Evolutionary conservation across 2,797 vertebrate genomes (phyloP).

Genomic region (Bovichtus diacanthus): DNA sequence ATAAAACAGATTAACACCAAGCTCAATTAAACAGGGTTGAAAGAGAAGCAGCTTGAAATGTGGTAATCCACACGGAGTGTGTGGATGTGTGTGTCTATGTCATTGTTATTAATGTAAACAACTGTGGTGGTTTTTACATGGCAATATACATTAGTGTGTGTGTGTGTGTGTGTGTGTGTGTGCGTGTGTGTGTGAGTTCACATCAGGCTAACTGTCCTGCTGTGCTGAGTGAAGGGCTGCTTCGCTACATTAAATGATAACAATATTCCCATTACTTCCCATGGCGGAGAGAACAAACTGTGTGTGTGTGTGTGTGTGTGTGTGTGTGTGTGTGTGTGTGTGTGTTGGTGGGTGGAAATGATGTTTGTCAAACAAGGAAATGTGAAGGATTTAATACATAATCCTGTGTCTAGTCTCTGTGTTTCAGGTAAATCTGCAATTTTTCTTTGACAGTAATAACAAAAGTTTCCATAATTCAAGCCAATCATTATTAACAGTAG

Average conservation of each 20-base stretch:
- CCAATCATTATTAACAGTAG: background rate
- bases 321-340: background rate
- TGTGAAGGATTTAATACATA: slow-evolving; percentile 14
- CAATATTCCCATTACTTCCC: slow-evolving; percentile 15
- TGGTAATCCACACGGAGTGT: no score
- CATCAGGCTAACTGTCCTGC: slow-evolving; percentile 8
- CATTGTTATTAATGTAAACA: slow-evolving; percentile 5
- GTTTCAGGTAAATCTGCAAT: slow-evolving; percentile 1
- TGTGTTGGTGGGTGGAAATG: background rate
- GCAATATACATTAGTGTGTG: slow-evolving; percentile 9
- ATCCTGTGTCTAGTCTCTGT: slow-evolving; percentile 22
- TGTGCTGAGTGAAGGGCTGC: slow-evolving; percentile 3
- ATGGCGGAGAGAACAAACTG: background rate
- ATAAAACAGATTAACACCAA: background rate
- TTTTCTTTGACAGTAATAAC: slow-evolving; percentile 13
- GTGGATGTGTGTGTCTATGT: background rate
- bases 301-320: background rate
- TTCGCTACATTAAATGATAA: slow-evolving; percentile 21
- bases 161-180: background rate
- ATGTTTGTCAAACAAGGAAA: slow-evolving; percentile 13
- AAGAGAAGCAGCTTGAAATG: slow-evolving; percentile 15
- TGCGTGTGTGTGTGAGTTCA: no score
- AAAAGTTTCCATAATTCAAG: slow-evolving; percentile 9
- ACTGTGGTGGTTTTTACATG: background rate
- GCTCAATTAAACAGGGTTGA: background rate